A percentile compares a stretch with the other conserved stretches of the same genome.
Evolutionary conservation across 2,797 vertebrate species (phyloP).

Genomic region (Microctenopoma steveboyesi): DNA sequence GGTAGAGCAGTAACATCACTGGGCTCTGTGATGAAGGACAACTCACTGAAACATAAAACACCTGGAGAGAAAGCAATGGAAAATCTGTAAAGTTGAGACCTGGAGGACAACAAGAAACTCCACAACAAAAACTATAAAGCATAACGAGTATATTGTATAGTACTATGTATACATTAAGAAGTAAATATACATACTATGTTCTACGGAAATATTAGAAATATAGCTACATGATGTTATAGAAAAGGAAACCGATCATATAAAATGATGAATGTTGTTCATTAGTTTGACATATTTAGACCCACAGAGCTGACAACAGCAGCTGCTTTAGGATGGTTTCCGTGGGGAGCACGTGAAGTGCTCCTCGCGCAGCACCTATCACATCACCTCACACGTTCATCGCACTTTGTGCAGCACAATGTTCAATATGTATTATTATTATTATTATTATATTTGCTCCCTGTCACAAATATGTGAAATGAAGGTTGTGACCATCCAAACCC

Average conservation of each 20-base stretch:
- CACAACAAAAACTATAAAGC: background rate
- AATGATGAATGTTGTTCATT: background rate
- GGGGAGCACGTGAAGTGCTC: background rate
- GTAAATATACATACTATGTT: background rate
- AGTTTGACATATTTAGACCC: background rate
- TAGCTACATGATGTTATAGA: background rate
- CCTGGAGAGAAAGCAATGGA: constrained; percentile 73
- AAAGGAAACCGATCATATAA: background rate
- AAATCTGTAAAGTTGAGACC: constrained; percentile 4
- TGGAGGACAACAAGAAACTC: background rate
- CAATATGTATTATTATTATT: background rate
- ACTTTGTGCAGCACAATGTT: background rate
- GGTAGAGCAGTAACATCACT: constrained; percentile 86
- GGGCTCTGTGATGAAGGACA: constrained; percentile 94
- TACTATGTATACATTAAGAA: too few relatives aligned
- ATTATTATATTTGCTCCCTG: background rate
- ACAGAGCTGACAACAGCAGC: background rate
- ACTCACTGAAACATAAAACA: constrained; percentile 89
- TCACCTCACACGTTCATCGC: too few relatives aligned
- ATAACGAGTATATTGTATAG: background rate
- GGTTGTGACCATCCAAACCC: background rate
- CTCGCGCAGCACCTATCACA: too few relatives aligned
- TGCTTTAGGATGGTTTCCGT: background rate
- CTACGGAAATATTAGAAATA: background rate
- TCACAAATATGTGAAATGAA: background rate